A percentile compares a stretch with the other conserved stretches of the same genome.
phyloP scores from a whole-genome alignment of 2,797 vertebrate genomes.

The Eutrigla gurnardus region DNA sequence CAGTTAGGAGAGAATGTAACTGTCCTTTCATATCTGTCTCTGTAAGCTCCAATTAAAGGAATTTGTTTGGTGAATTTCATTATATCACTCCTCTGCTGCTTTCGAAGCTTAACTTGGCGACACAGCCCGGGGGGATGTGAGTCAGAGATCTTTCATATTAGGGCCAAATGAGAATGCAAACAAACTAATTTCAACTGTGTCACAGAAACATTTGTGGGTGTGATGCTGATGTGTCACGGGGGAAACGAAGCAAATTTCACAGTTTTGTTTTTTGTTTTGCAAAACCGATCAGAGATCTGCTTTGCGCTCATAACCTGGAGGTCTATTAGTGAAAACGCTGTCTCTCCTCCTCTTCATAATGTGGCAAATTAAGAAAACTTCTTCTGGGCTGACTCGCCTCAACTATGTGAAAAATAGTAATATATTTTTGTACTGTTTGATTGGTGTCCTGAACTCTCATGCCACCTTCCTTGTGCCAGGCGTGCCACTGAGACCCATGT shows the following conservation, averaged over 20 bases:
- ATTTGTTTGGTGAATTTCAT: conserved; percentile 44
- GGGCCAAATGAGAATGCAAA: conserved; percentile 54
- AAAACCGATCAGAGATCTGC: conserved; percentile 5
- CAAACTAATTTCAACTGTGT: conserved; percentile 44
- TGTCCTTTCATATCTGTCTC: conserved; percentile 31
- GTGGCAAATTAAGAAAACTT: conserved; percentile 14
- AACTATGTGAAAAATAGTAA: conserved; percentile 29
- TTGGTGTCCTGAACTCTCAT: neutral
- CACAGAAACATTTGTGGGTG: conserved; percentile 54
- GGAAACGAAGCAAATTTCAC: conserved; percentile 44
- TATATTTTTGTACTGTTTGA: neutral
- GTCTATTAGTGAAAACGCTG: conserved; percentile 1
- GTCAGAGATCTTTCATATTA: conserved; percentile 47
- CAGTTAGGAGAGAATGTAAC: conserved; percentile 27
- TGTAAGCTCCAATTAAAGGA: conserved; percentile 45
- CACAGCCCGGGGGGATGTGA: conserved; percentile 42
- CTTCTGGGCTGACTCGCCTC: neutral
- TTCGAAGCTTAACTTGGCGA: conserved; percentile 52
- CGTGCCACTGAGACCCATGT: conserved; percentile 91
- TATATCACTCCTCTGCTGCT: conserved; percentile 37
- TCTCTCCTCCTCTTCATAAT: neutral
- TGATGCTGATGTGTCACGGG: conserved; percentile 50
- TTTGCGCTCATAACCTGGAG: conserved; percentile 25
- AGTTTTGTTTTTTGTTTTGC: conserved; percentile 7
- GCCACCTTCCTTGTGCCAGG: conserved; percentile 70